Percentiles rank a stretch among this genome's conserved stretches.
Conservation (phyloP, 2,113 vertebrate genomes). For the Cavia porcellus region DNA sequence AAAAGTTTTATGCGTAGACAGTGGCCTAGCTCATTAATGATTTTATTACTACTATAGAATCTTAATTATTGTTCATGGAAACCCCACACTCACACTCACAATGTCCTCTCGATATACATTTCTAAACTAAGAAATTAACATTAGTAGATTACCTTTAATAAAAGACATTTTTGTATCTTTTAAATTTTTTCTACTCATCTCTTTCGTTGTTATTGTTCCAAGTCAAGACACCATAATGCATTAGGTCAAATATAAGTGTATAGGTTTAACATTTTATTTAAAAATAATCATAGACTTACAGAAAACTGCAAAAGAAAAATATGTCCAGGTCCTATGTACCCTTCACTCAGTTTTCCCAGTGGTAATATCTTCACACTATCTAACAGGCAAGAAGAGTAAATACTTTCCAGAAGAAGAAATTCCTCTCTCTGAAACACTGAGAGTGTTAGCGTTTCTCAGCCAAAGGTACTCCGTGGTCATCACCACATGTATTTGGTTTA, state of each 20-base stretch:
- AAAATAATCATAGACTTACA: conserved; percentile 11
- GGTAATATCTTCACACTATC: background rate
- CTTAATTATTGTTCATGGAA: background rate
- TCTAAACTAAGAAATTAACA: background rate
- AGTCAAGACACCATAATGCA: background rate
- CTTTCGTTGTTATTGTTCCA: background rate
- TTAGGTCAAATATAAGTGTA: background rate
- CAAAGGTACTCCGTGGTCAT: background rate
- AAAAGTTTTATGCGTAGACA: background rate
- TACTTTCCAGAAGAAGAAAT: background rate
- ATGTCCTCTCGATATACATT: background rate
- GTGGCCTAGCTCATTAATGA: background rate
- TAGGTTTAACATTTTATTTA: conserved; percentile 28
- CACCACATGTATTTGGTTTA: background rate
- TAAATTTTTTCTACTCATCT: background rate
- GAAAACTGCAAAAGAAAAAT: background rate
- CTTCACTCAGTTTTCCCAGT: background rate
- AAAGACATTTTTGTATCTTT: background rate
- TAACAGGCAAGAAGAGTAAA: background rate
- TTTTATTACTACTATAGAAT: background rate
- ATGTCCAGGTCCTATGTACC: background rate
- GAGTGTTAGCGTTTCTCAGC: background rate
- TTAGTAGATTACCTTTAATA: background rate
- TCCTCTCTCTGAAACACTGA: background rate
- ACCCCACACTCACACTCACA: too few relatives aligned